phyloP scores from a whole-genome alignment of 2,113 vertebrate genomes.

The Periophthalmodon schlosseri region DNA sequence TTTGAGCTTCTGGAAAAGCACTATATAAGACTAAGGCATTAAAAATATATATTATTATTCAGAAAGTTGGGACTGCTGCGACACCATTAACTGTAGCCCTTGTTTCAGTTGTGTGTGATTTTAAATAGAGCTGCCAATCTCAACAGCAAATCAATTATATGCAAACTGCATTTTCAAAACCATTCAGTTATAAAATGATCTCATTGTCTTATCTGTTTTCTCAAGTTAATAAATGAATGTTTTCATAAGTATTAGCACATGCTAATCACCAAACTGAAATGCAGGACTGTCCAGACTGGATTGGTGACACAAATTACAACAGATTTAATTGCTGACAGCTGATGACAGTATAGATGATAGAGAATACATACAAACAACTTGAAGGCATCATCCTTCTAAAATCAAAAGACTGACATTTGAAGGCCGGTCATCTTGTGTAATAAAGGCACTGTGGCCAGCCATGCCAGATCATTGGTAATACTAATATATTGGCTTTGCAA shows the following conservation, averaged over 20 bases:
- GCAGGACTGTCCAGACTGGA: not conserved
- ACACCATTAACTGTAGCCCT: no score
- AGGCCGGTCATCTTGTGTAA: not conserved
- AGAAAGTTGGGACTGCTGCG: no score
- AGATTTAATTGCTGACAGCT: not conserved
- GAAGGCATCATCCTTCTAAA: no score
- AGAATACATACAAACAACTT: no score
- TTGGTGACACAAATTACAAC: not conserved
- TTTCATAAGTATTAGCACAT: not conserved
- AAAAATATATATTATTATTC: no score
- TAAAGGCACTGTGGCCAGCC: not conserved
- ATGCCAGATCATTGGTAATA: not conserved
- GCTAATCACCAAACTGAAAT: not conserved
- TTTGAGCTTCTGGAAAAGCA: no score
- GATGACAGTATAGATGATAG: not conserved
- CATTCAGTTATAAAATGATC: not conserved
- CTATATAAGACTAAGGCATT: no score
- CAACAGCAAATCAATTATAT: no score
- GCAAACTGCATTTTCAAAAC: no score
- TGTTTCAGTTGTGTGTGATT: no score
- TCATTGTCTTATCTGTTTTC: not conserved
- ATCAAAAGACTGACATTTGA: not conserved
- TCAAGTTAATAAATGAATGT: not conserved
- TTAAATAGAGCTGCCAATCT: no score
- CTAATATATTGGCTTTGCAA: not conserved